Conservation (phyloP, 2,888 invertebrate genomes). For the Arctia plantaginis region DNA sequence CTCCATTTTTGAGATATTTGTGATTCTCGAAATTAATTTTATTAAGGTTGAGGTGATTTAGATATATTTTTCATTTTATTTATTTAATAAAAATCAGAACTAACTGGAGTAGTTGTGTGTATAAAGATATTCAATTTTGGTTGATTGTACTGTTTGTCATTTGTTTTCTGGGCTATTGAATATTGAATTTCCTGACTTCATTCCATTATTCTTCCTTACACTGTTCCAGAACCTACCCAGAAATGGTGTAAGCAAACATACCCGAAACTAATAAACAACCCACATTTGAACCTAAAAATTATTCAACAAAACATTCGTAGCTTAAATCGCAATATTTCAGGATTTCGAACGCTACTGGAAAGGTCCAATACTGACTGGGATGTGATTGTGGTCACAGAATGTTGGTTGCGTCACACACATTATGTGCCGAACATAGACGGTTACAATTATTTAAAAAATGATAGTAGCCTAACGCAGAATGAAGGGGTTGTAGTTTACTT, state of each 20-base stretch:
- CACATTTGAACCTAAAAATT: not conserved
- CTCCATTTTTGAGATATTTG: not conserved
- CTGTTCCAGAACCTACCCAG: too few relatives aligned
- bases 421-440: slow-evolving; percentile 7
- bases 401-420: slow-evolving; percentile 16
- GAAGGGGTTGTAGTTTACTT: too few relatives aligned
- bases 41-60: not conserved
- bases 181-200: too few relatives aligned
- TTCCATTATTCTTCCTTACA: too few relatives aligned
- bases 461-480: slow-evolving; percentile 12
- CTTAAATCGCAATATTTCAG: slow-evolving; percentile 8
- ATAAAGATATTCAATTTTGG: too few relatives aligned
- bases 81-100: too few relatives aligned
- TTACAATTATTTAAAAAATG: slow-evolving; percentile 3
- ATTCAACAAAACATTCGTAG: slow-evolving; percentile 9
- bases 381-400: slow-evolving; percentile 9
- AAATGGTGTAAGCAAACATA: too few relatives aligned
- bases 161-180: too few relatives aligned
- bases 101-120: too few relatives aligned
- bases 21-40: not conserved
- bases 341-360: not conserved
- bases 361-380: too few relatives aligned
- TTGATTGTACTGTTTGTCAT: too few relatives aligned
- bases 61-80: too few relatives aligned
- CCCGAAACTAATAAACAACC: not conserved